These are phyloP conservation scores for Syritta pipiens DNA, from an alignment of 2,888 invertebrate genomes.

Conservation along the genomic window DNA sequence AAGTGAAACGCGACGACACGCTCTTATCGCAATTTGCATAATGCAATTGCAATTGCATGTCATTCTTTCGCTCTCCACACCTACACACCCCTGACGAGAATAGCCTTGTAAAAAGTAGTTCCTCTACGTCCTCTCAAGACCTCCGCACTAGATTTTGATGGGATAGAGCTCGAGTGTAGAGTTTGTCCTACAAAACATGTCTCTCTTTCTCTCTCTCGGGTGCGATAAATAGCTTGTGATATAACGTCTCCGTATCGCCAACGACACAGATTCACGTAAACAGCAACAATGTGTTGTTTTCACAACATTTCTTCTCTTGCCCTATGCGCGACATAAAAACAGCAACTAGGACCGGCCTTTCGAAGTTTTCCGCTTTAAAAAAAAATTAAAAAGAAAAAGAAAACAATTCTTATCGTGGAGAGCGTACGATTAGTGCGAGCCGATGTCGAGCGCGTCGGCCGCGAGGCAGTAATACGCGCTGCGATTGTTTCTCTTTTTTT, in stretches of 20 bases:
- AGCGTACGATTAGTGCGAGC: too few species aligned
- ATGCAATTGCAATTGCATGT: slow-evolving; percentile 45
- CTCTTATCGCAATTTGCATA: slow-evolving; percentile 54
- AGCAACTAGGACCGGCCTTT: slow-evolving; percentile 32
- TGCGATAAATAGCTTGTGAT: slow-evolving; percentile 41
- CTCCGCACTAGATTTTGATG: slow-evolving; percentile 25
- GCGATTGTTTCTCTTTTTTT: slow-evolving; percentile 25
- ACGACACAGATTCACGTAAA: slow-evolving; percentile 42
- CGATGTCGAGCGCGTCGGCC: too few species aligned
- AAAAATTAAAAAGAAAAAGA: slow-evolving; percentile 30
- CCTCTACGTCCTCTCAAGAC: slow-evolving; percentile 44
- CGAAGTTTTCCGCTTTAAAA: neutral
- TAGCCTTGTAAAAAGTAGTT: slow-evolving; percentile 49
- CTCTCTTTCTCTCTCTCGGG: slow-evolving; percentile 11
- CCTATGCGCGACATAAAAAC: slow-evolving; percentile 15
- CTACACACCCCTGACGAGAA: neutral
- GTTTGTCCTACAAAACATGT: slow-evolving; percentile 47
- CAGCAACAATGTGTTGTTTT: neutral
- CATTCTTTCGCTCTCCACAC: slow-evolving; percentile 13
- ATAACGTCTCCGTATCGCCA: slow-evolving; percentile 42
- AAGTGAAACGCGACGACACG: too few species aligned
- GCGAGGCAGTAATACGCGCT: slow-evolving; percentile 2
- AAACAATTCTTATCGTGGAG: too few species aligned
- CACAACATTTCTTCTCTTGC: slow-evolving; percentile 36
- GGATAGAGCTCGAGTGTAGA: too few species aligned